Evolutionary conservation across 2,797 vertebrate genomes (phyloP).

Genomic region (Premnoplex brunnescens): DNA sequence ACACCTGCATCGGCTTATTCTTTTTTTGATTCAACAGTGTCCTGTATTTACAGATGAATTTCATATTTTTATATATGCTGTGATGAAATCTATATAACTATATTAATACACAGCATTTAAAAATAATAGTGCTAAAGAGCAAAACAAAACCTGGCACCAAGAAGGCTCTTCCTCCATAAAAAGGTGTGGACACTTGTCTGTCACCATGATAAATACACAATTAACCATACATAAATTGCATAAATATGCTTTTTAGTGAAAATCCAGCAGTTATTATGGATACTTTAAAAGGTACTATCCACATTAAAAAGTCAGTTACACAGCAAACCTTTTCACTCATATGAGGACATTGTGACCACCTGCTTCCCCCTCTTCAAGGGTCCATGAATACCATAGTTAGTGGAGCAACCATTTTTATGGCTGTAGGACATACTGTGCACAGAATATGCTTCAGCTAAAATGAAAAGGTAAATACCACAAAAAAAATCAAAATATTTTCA

Average conservation of each 20-base stretch:
- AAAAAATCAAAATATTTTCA: conserved; percentile 76
- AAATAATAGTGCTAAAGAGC: neutral
- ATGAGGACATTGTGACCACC: conserved; percentile 73
- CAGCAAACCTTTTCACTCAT: conserved; percentile 75
- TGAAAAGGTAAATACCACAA: conserved; percentile 76
- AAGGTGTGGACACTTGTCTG: conserved; percentile 1
- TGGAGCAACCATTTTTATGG: conserved; percentile 76
- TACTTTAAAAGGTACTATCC: conserved; percentile 73
- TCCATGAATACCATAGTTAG: conserved; percentile 76
- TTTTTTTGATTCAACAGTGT: neutral
- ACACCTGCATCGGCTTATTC: neutral
- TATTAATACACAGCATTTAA: neutral
- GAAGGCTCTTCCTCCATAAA: conserved; percentile 44
- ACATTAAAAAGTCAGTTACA: conserved; percentile 76
- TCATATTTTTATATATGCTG: neutral
- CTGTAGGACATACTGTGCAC: conserved; percentile 74
- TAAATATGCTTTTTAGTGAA: conserved; percentile 58
- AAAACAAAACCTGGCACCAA: conserved; percentile 83
- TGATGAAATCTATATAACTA: neutral
- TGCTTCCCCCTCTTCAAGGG: conserved; percentile 69
- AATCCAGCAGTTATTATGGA: conserved; percentile 70
- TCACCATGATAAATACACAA: conserved; percentile 39
- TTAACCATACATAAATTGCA: conserved; percentile 34
- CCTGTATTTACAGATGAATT: neutral
- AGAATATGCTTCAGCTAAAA: conserved; percentile 76